These are phyloP conservation scores for Coracias cyanogaster DNA, from an alignment of 2,797 vertebrate species.

Conservation along the genomic window DNA sequence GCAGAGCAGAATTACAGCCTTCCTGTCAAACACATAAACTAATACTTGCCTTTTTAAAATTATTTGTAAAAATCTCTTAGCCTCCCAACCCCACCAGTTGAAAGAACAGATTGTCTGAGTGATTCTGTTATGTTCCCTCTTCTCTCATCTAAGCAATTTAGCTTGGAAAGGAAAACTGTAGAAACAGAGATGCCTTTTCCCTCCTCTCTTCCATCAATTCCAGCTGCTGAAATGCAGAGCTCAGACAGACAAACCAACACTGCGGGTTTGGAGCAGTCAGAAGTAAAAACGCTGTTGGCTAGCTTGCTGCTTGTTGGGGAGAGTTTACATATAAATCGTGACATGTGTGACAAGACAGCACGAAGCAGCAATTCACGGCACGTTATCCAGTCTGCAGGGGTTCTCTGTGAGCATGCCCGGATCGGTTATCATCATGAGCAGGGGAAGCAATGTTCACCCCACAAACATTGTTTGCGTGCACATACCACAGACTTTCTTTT, in stretches of 20 bases:
- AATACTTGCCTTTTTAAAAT: neutral
- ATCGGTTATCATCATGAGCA: neutral
- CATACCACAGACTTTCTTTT: neutral
- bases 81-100: neutral
- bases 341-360: neutral
- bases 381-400: neutral
- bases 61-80: constrained; percentile 47
- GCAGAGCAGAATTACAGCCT: constrained; percentile 24
- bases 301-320: neutral
- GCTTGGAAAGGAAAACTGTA: constrained; percentile 10
- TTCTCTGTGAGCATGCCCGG: neutral
- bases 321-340: neutral
- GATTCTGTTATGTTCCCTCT: constrained; percentile 10
- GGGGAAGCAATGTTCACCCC: neutral
- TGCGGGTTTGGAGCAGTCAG: neutral
- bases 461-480: fast-evolving
- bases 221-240: constrained; percentile 10
- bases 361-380: neutral
- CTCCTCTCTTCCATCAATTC: neutral
- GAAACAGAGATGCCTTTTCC: neutral
- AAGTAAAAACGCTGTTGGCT: neutral
- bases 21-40: constrained; percentile 20
- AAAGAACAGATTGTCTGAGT: constrained; percentile 46
- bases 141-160: constrained; percentile 15
- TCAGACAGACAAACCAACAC: neutral